These are phyloP conservation scores for Oxyteleia sp. DNA, from an alignment of 2,888 invertebrate species.

Conservation along the genomic window DNA sequence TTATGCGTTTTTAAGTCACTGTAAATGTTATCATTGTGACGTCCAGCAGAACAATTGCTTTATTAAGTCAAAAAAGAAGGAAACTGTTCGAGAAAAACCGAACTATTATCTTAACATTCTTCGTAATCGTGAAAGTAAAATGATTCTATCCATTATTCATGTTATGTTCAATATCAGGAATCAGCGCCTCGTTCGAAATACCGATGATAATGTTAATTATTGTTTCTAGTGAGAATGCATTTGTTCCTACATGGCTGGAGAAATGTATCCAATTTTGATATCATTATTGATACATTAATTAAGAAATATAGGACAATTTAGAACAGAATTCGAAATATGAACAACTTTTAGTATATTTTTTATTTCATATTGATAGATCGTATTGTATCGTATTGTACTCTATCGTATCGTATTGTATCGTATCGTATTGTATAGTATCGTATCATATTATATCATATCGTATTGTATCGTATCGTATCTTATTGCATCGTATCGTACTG, in stretches of 20 bases:
- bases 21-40: neutral
- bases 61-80: neutral
- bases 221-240: neutral
- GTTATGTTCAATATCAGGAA: slow-evolving; percentile 1
- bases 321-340: too few relatives aligned
- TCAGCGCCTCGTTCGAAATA: neutral
- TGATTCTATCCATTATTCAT: slow-evolving; percentile 24
- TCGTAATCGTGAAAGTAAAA: slow-evolving; percentile 23
- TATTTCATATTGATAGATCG: too few relatives aligned
- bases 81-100: neutral
- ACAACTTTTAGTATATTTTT: too few relatives aligned
- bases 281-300: neutral
- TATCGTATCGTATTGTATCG: too few relatives aligned
- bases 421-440: too few relatives aligned
- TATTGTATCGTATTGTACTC: too few relatives aligned
- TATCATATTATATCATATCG: too few relatives aligned
- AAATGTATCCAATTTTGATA: neutral
- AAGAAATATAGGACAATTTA: too few relatives aligned
- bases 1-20: neutral
- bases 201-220: neutral
- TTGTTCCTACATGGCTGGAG: neutral
- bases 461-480: too few relatives aligned
- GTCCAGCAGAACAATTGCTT: slow-evolving; percentile 1
- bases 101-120: slow-evolving; percentile 22
- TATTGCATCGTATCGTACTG: too few relatives aligned